Evolutionary conservation across 2,113 vertebrate genomes (phyloP), one percentile per base, ranked within the genome.

Genomic region (Oceanodroma tethys): DNA sequence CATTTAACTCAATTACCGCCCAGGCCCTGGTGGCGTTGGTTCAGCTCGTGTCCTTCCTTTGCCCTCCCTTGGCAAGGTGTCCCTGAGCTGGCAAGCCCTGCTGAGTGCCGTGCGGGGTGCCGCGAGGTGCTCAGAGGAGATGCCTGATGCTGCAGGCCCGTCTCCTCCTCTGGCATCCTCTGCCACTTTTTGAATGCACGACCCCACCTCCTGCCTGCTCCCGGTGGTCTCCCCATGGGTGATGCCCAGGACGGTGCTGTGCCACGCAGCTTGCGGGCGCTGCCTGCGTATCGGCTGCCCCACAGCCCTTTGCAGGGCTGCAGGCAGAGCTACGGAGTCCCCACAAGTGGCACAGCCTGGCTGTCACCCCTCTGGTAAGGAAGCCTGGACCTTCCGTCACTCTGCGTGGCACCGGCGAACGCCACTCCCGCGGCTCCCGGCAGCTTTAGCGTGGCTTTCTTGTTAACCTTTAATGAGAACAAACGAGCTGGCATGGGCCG

Each of bases 381-480:
- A 53, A 88, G 76, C 55, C 81, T 45, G 65, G 55, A 7, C 2
- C 12, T 70, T 73, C 76, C 79, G 62, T 75, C 13, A 2, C 32
- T 36, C 43, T 11, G 9, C 1, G 1, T 83, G 83, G 60, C 73
- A 45, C 47, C 0, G 1, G 47, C 48, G 58, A 65, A 48, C 2
- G 4, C 76, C 76, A 66, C 76, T 88, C 47, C 79, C 0, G 1
- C 1, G 0, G 53, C 65, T 48, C 34, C 19, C 29, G 2, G 56
- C 86, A 40, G 93, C 56, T 78, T 85, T 30, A 84, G 90, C 9
- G 0, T 71, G 85, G 67, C 88, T 92, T 74, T 80, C 86, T 83
- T 22, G 23, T 97, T 97, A 96, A 96, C 70, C 78, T 93, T 97
- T 96, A 97, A 97, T 95, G 95, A 97, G 95, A 95, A 95, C 95